Base-by-base conservation (phyloP, 2,113 vertebrate genomes). In the Trochalopteron elliotii region DNA sequence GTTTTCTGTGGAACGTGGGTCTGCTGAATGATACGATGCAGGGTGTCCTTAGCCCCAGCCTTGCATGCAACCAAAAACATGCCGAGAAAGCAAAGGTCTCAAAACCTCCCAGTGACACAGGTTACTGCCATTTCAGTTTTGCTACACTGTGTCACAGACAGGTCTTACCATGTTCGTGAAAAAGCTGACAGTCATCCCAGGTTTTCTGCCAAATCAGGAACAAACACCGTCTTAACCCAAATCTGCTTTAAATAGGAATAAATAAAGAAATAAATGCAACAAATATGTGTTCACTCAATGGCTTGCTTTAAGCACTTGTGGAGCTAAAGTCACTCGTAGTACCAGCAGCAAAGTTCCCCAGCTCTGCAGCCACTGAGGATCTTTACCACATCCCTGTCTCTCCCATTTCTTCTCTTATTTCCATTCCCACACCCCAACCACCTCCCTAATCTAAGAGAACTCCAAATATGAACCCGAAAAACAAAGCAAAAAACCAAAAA, bases 181-280 rank as follows among this genome's bases (percentile, higher is more conserved):
- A 90, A 90, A 71, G 28, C 52, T 67, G 64, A 83, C 30, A 90
- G 52, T 22, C 69, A 67, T 56, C 28, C 69, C 60, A 64, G 25
- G 23, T 60, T 61, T 92, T 78, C 61, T 77, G 87, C 39, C 53
- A 92, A 84, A 91, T 82, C 56, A 89, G 53, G 39, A 64, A 28
- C 40, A 86, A 85, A 61, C 50, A 50, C 63, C 30, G 22, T 78
- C 68, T 90, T 81, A 94, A 93, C 42, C 52, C 33, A 72, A 91
- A 87, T 94, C 78, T 90, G 67, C 44, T 60, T 87, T 68, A 49
- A 81, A 24, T 33, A 72, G 39, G 21, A 3, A 10, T 21, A 37
- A 85, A 69, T 20, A 50, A n/a, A 31, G 28, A 37, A 90, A 83
- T n/a, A 78, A 89, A 75, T 76, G 9, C 47, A 75, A 67, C 21